phyloP scores from a whole-genome alignment of 2,113 vertebrate genomes.

The Ameiurus melas region DNA sequence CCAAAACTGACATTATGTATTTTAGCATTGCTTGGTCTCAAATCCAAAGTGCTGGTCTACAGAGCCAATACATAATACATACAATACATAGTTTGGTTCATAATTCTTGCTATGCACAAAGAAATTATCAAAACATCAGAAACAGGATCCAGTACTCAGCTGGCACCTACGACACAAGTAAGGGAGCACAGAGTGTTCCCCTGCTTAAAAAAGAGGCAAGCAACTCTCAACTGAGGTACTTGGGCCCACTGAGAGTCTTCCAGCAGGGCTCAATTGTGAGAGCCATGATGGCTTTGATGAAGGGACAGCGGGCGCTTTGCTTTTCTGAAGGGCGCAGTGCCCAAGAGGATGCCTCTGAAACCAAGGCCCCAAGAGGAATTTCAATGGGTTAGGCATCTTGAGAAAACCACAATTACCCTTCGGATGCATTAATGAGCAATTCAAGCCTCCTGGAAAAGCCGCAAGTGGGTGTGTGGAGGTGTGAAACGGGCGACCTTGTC shows the following conservation, averaged over 20 bases:
- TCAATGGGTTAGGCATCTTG: slow-evolving; percentile 45
- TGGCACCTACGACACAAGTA: background rate
- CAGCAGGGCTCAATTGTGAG: slow-evolving; percentile 62
- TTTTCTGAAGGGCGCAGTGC: slow-evolving; percentile 26
- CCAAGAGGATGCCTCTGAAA: slow-evolving; percentile 37
- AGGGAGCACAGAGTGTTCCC: slow-evolving; percentile 35
- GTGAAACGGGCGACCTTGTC: slow-evolving; percentile 76
- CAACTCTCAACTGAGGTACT: slow-evolving; percentile 41
- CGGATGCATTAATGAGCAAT: slow-evolving; percentile 66
- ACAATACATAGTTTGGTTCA: background rate
- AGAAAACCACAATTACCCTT: slow-evolving; percentile 61
- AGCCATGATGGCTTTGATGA: slow-evolving; percentile 59
- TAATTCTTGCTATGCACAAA: background rate
- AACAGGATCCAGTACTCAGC: background rate
- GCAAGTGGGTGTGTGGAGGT: slow-evolving; percentile 64
- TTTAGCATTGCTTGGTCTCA: background rate
- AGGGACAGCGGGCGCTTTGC: slow-evolving; percentile 50
- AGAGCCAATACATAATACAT: background rate
- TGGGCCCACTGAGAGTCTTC: slow-evolving; percentile 59
- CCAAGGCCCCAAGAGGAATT: slow-evolving; percentile 25
- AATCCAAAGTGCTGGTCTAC: background rate
- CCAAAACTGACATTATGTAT: background rate
- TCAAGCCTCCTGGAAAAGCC: slow-evolving; percentile 62
- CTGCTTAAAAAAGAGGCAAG: slow-evolving; percentile 28
- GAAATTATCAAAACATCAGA: background rate